Evolutionary conservation across 1,140 invertebrate species (phyloP), one percentile per base, ranked within the genome.

Genomic region (Nomia melanderi): DNA sequence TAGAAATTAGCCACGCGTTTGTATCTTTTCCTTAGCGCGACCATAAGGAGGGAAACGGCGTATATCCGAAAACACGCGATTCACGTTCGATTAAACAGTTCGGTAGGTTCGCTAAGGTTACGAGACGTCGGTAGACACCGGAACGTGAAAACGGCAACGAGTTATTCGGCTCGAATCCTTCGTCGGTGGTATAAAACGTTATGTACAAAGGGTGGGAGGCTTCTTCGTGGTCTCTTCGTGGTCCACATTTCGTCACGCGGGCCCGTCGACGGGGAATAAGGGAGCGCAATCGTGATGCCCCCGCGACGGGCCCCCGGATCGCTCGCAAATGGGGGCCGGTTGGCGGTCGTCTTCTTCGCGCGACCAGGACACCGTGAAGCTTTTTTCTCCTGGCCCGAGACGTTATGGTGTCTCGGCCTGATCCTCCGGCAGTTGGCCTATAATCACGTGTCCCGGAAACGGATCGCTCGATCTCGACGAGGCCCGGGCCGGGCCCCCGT

Each of bases 371-470:
- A 14, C n/a, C n/a, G 62, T 27, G 17, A 20, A 64, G n/a, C 20
- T 11, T 17, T 44, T 17, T 12, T 44, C 14, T 44, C n/a, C 63
- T 25, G 23, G 20, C 14, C 63, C 39, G 4, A 41, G 8, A 9
- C 4, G 11, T 27, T 11, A 11, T 2, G 2, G 33, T 12, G 20
- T 41, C 33, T 27, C 9, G 4, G 17, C 17, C 14, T 11, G 29
- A 47, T 29, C 17, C 23, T 39, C 25, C 11, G 41, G 27, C 6
- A 31, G 29, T 6, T 12, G 12, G 20, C n/a, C 66, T 88, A 79
- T 50, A 86, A 90, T 92, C 90, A 92, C 88, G 91, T 88, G 56
- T 92, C 90, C 14, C 90, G 89, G 50, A 92, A 92, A 72, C 91
- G 89, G 75, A 92, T 91, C 17, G 90, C 91, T 33, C 90, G 82